A percentile compares a stretch with the other conserved stretches of the same genome.
phyloP scores from a whole-genome alignment of 1,140 invertebrate species.

The Metaphire vulgaris region DNA sequence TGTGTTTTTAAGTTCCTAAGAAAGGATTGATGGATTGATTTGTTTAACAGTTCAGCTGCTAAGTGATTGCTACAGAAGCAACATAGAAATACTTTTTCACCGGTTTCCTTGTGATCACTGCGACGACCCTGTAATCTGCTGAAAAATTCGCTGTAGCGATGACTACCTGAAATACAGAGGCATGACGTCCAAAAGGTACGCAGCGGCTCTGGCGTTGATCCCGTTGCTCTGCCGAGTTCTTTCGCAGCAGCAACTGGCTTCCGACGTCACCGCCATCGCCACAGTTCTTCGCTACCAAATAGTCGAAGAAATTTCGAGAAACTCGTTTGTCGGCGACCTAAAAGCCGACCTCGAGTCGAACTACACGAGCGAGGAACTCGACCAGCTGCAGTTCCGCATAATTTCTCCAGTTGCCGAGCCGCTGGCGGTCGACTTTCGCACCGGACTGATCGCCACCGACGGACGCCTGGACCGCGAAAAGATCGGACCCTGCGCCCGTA shows the following conservation, averaged over 20 bases:
- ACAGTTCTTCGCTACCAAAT: background rate
- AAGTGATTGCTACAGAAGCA: no score
- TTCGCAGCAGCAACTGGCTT: background rate
- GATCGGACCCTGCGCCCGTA: slow-evolving; percentile 1
- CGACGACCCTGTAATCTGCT: no score
- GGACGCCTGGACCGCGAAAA: slow-evolving; percentile 23
- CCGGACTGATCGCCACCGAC: slow-evolving; percentile 17
- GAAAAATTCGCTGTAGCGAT: no score
- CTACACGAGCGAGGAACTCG: background rate
- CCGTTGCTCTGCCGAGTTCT: background rate
- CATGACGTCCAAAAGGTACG: background rate
- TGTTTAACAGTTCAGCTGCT: no score
- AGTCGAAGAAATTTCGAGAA: background rate
- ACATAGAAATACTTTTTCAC: no score
- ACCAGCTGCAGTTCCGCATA: slow-evolving; percentile 5
- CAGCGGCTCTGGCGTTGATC: no score
- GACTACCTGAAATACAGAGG: no score
- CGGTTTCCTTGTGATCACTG: no score
- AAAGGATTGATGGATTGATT: no score
- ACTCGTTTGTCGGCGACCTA: background rate
- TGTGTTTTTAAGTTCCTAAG: no score
- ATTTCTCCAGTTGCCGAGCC: background rate
- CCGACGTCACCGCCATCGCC: background rate
- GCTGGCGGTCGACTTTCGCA: slow-evolving; percentile 10
- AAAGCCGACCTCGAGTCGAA: background rate